These are phyloP conservation scores for Buphagus erythrorhynchus DNA, from an alignment of 2,797 vertebrate genomes.

Conservation along the genomic window DNA sequence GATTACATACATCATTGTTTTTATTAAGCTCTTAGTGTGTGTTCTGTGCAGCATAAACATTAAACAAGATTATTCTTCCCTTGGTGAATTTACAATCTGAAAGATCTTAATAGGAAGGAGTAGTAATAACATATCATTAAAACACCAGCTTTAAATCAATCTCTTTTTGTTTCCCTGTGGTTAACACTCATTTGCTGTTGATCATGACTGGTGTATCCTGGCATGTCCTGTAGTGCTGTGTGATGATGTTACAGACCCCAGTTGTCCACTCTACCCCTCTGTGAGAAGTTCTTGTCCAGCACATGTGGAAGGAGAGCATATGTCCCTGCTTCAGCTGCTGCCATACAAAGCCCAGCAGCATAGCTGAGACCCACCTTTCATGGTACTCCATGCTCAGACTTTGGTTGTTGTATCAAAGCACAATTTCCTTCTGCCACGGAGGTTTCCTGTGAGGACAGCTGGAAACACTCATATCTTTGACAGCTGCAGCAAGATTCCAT, in stretches of 20 bases:
- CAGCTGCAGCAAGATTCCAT: conserved; percentile 24
- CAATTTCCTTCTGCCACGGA: neutral
- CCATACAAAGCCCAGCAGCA: neutral
- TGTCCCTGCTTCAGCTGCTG: conserved; percentile 42
- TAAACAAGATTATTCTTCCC: conserved; percentile 16
- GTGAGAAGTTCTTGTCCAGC: neutral
- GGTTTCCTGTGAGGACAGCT: conserved; percentile 40
- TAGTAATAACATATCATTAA: neutral
- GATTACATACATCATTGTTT: neutral
- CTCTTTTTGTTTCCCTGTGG: neutral
- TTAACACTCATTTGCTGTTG: neutral
- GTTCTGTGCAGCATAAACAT: neutral
- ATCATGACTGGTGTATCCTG: neutral
- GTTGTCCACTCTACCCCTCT: neutral
- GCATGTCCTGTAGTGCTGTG: neutral
- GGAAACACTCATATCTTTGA: neutral
- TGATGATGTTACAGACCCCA: neutral
- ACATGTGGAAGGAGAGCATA: neutral
- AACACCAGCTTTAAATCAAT: neutral
- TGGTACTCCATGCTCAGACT: neutral
- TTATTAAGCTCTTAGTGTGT: neutral
- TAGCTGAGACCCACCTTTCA: conserved; percentile 17
- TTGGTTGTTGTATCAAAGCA: neutral
- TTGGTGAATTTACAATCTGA: neutral
- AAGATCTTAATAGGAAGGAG: neutral